These are phyloP conservation scores for Spatula versicolor DNA, from an alignment of 2,797 vertebrate genomes.

Conservation along the genomic window DNA sequence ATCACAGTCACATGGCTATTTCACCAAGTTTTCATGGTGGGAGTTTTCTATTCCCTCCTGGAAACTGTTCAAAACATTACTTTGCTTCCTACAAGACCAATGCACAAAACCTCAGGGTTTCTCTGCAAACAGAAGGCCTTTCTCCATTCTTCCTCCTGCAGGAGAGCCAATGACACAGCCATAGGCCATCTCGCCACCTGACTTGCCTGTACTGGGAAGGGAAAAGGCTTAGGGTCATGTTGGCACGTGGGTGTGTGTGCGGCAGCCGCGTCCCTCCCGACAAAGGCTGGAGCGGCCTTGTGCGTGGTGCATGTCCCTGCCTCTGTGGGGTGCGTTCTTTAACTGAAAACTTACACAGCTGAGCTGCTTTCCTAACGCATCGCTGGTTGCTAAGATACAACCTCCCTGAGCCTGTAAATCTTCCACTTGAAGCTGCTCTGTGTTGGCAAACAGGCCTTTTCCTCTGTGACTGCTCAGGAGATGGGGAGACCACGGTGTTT, in stretches of 20 bases:
- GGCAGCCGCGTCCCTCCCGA: rapidly evolving
- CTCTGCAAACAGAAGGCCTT: neutral
- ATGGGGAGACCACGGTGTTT: neutral
- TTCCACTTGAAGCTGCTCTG: neutral
- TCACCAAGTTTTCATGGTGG: neutral
- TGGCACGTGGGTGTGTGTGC: neutral
- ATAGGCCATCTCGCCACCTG: rapidly evolving
- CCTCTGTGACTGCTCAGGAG: neutral
- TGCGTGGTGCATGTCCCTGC: neutral
- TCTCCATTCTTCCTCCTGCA: neutral
- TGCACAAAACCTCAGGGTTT: neutral
- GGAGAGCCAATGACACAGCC: neutral
- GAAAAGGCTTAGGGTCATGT: neutral
- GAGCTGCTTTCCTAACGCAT: constrained; percentile 44
- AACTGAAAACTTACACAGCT: constrained; percentile 18
- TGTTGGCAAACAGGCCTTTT: neutral
- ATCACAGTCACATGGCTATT: neutral
- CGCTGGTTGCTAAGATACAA: constrained; percentile 65
- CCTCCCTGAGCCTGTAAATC: neutral
- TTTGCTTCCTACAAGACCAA: neutral
- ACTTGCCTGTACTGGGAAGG: neutral
- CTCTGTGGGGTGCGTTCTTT: neutral
- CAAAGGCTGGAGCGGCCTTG: neutral
- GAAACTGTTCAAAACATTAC: neutral
- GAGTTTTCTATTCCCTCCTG: neutral